Evolutionary conservation across 1,140 invertebrate species (phyloP).

Genomic region (Venturia canescens): DNA sequence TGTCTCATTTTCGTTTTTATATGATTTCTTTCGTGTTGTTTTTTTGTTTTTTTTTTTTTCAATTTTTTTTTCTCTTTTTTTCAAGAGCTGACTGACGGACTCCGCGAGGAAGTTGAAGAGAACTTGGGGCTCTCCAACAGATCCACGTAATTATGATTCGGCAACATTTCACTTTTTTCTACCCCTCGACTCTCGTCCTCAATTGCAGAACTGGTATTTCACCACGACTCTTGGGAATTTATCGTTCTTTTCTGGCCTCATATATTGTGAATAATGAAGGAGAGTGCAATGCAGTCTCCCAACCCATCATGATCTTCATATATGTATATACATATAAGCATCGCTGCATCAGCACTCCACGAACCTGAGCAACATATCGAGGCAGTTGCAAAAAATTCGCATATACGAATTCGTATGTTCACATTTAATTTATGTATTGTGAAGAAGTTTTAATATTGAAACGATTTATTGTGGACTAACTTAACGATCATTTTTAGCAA

Average conservation of each 20-base stretch:
- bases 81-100: conserved; percentile 13
- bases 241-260: conserved; percentile 16
- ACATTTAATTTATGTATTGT: too few relatives aligned
- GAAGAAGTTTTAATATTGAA: too few relatives aligned
- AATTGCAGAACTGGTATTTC: conserved; percentile 43
- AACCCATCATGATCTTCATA: not conserved
- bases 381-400: too few relatives aligned
- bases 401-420: too few relatives aligned
- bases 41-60: too few relatives aligned
- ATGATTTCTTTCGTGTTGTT: conserved; percentile 3
- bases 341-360: too few relatives aligned
- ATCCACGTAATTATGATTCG: conserved; percentile 51
- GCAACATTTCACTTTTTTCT: conserved; percentile 48
- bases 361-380: too few relatives aligned
- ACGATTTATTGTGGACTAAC: too few relatives aligned
- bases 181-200: conserved; percentile 48
- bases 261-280: conserved; percentile 40
- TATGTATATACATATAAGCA: too few relatives aligned
- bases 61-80: conserved; percentile 18
- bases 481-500: too few relatives aligned
- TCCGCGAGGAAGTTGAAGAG: conserved; percentile 35
- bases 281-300: conserved; percentile 1
- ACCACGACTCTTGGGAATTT: not conserved
- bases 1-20: conserved; percentile 32
- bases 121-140: conserved; percentile 28